Evolutionary conservation across 2,113 vertebrate species (phyloP).

Genomic region (Prionailurus bengalensis): DNA sequence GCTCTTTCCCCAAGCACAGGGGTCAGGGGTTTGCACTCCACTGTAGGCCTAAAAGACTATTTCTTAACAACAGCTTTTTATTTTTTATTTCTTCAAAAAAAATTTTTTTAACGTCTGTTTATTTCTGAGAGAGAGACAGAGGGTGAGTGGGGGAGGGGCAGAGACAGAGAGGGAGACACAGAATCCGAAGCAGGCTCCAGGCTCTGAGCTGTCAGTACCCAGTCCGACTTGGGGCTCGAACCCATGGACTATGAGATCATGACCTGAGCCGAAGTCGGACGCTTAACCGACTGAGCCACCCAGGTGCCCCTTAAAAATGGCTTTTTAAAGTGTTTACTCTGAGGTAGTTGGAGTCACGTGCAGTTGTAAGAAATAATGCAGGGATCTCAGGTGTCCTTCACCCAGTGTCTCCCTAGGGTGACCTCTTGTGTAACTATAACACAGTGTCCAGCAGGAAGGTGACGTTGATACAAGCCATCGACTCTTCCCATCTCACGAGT

Average conservation of each 20-base stretch:
- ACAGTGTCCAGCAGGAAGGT: fast-evolving
- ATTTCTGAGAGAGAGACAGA: no score
- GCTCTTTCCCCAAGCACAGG: fast-evolving
- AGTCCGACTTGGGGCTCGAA: no score
- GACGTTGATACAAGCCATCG: fast-evolving
- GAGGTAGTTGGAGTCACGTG: background rate
- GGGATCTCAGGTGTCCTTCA: fast-evolving
- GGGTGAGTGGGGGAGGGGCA: no score
- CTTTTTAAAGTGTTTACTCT: background rate
- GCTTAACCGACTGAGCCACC: no score
- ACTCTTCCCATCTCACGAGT: background rate
- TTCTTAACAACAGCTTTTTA: fast-evolving
- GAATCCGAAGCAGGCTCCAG: no score
- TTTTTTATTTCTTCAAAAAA: no score
- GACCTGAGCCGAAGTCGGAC: no score
- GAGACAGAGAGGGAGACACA: no score
- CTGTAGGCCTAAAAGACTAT: background rate
- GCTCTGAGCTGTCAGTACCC: no score
- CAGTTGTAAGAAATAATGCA: background rate
- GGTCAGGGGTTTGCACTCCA: background rate
- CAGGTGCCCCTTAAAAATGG: fast-evolving
- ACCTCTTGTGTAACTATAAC: fast-evolving
- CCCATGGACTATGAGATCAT: no score
- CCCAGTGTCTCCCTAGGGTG: fast-evolving
- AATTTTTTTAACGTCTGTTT: no score